Base-by-base conservation (phyloP, 2,797 vertebrate genomes). In the Mormyrops attenuatus region DNA sequence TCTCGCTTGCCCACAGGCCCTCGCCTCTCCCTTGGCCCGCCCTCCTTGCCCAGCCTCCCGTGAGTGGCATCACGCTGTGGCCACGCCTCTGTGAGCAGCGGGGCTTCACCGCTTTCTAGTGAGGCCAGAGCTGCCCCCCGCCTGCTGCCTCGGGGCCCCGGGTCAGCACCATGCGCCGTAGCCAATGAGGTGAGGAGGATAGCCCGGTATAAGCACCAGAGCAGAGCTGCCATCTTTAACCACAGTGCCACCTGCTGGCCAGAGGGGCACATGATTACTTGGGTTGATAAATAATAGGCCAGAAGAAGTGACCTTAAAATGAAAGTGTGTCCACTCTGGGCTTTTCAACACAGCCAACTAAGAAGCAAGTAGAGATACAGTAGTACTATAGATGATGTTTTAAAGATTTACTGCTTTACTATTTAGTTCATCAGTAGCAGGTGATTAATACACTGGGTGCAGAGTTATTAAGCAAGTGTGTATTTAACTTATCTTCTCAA, bases 11-110 rank as follows among this genome's bases (percentile, higher is more conserved):
- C 94, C 94, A 80, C 90, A 93, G 11, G 55, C 13, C 38, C 91
- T 47, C 88, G 57, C 73, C 84, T 60, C 50, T 87, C 88, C 60
- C 88, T 91, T 0, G 93, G 93, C 1, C 94, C 94, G 90, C 93
- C 95, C 91, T 96, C 96, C 5, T 90, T 91, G 0, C 95, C 92
- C 0, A 94, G 95, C 41, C 94, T 94, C 89, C 93, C 94, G 90
- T 93, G 92, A 52, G 94, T 93, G 9, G 93, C 90, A 0, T 92
- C 91, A 47, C 91, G 93, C 89, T 95, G 94, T 15, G 92, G 92
- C 93, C 95, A 95, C 7, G 90, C 87, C 0, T 95, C 96, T 9
- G 95, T 95, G 88, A 94, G 94, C 53, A 96, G 96, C 4, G 96
- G 94, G 90, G 92, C 91, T 85, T 97, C 95, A 91, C 91, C 89